phyloP scores from a whole-genome alignment of 2,113 vertebrate genomes.

The Ophthalmolycus amberensis region DNA sequence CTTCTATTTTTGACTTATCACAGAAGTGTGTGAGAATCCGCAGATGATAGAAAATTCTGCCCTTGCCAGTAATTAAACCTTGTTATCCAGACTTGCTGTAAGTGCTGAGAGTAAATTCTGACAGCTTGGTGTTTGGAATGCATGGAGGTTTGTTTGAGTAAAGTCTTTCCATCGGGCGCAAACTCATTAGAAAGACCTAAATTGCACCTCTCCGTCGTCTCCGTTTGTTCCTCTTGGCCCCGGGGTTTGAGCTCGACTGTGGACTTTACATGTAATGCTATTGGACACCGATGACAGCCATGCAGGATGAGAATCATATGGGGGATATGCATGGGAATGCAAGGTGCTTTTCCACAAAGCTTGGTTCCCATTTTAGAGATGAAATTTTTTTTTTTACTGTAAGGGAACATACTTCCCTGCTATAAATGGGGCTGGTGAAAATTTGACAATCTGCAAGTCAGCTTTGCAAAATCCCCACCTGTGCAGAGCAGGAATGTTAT shows the following conservation, averaged over 20 bases:
- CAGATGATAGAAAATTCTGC: background rate
- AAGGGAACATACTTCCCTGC: slow-evolving; percentile 24
- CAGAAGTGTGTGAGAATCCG: slow-evolving; percentile 2
- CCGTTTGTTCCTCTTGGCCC: slow-evolving; percentile 65
- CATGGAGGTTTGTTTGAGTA: slow-evolving; percentile 54
- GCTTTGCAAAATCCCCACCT: slow-evolving; percentile 69
- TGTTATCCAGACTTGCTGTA: slow-evolving; percentile 44
- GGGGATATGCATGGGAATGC: slow-evolving; percentile 29
- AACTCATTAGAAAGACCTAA: slow-evolving; percentile 52
- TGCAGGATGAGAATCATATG: slow-evolving; percentile 28
- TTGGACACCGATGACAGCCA: slow-evolving; percentile 49
- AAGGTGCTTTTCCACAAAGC: slow-evolving; percentile 41
- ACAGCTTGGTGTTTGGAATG: slow-evolving; percentile 52
- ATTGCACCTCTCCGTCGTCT: slow-evolving; percentile 34
- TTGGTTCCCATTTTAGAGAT: slow-evolving; percentile 30
- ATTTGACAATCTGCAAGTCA: slow-evolving; percentile 67
- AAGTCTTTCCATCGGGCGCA: slow-evolving; percentile 49
- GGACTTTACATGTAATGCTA: slow-evolving; percentile 40
- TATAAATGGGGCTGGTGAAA: slow-evolving; percentile 48
- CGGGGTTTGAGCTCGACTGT: slow-evolving; percentile 26
- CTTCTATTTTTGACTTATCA: slow-evolving; percentile 23
- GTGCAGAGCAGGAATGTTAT: slow-evolving; percentile 61
- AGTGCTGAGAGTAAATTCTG: slow-evolving; percentile 51
- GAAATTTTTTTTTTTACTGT: slow-evolving; percentile 45
- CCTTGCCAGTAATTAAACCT: slow-evolving; percentile 52